phyloP scores from a whole-genome alignment of 2,888 invertebrate species.

The Drosophila falleni region DNA sequence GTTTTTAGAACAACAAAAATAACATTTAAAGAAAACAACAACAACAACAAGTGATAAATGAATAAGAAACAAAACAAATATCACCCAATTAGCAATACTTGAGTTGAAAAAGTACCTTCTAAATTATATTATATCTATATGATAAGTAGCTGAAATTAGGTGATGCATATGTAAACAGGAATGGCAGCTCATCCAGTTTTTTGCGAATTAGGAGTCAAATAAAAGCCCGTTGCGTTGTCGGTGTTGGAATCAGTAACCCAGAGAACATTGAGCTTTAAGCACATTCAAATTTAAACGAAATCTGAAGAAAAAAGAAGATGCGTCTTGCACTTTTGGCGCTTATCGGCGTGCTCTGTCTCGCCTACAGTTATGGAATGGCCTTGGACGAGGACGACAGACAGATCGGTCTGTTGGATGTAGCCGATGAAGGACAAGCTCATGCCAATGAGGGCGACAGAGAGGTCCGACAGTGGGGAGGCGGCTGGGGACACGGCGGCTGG shows the following conservation, averaged over 20 bases:
- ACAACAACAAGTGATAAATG: conserved; percentile 16
- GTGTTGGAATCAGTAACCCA: conserved; percentile 18
- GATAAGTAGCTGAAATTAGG: conserved; percentile 18
- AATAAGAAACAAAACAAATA: conserved; percentile 17
- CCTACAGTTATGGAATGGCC: conserved; percentile 20
- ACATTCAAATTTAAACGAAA: not conserved
- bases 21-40: not conserved
- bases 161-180: conserved; percentile 45
- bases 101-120: conserved; percentile 36
- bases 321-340: conserved; percentile 31
- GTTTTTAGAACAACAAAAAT: not conserved
- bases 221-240: conserved; percentile 10
- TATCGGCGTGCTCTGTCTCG: conserved; percentile 41
- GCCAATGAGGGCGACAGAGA: conserved; percentile 12
- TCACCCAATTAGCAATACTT: conserved; percentile 42
- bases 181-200: conserved; percentile 33
- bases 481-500: not conserved
- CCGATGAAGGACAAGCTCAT: conserved; percentile 3
- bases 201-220: conserved; percentile 15
- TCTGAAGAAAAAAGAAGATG: conserved; percentile 4
- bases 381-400: not conserved
- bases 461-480: conserved; percentile 2
- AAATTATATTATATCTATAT: conserved; percentile 25
- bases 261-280: conserved; percentile 4
- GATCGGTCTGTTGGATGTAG: conserved; percentile 11